These are phyloP conservation scores for Lasioglossum zephyrum DNA, from an alignment of 2,888 invertebrate genomes.

Conservation along the genomic window DNA sequence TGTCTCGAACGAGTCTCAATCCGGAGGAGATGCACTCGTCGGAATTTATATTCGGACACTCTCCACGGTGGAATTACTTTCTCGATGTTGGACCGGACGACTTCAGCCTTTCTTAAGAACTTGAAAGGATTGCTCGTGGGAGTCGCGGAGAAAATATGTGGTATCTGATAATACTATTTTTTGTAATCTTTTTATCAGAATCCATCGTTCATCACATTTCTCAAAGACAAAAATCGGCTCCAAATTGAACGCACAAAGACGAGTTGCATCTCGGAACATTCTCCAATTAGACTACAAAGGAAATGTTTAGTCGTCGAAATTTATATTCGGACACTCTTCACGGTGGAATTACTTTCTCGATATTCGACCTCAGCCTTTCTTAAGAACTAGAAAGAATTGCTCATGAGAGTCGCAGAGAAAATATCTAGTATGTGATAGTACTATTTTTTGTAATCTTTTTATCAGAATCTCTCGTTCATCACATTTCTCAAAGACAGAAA, in stretches of 20 bases:
- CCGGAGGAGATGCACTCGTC: not conserved
- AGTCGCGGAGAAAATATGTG: not conserved
- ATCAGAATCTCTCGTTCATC: not conserved
- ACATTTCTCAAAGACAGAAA: no score
- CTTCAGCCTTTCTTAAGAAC: not conserved
- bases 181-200: no score
- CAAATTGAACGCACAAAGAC: no score
- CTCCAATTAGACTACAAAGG: no score
- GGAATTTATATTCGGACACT: not conserved
- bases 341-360: not conserved
- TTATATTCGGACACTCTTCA: not conserved
- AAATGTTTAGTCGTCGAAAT: no score
- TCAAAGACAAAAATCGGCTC: no score
- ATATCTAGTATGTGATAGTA: rapidly evolving
- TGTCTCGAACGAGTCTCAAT: not conserved
- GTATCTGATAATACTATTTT: rapidly evolving
- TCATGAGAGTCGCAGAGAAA: not conserved
- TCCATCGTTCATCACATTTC: no score
- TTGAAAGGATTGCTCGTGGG: not conserved
- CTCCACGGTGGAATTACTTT: not conserved
- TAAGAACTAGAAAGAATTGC: not conserved
- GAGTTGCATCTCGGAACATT: no score
- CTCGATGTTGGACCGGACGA: not conserved
- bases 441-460: not conserved
- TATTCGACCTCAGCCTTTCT: not conserved